Evolutionary conservation across 2,113 vertebrate genomes (phyloP).

Genomic region (Phylloscopus trochiloides): DNA sequence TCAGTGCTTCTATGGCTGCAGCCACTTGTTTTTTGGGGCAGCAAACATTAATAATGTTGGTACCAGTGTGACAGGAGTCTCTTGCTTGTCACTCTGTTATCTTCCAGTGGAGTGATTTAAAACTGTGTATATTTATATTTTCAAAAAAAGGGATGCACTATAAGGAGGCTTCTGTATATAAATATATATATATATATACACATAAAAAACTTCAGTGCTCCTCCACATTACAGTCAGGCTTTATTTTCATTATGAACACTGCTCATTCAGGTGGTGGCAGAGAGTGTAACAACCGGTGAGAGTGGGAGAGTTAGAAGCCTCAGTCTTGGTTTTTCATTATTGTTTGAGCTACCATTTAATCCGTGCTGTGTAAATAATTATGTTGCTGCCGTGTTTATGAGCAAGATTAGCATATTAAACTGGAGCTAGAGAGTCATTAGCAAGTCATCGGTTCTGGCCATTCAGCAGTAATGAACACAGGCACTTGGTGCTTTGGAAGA

Average conservation of each 20-base stretch:
- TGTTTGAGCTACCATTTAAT: neutral
- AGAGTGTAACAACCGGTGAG: neutral
- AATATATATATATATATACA: accelerated
- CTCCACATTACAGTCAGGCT: neutral
- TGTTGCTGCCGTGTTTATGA: neutral
- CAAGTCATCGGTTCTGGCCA: neutral
- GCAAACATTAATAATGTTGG: neutral
- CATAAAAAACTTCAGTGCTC: neutral
- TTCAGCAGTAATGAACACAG: neutral
- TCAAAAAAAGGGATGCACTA: accelerated
- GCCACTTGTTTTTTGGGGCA: neutral
- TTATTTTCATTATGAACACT: neutral
- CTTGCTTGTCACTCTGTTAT: neutral
- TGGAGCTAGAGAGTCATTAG: neutral
- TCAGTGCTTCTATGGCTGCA: neutral
- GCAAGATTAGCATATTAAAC: neutral
- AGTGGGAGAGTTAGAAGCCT: neutral
- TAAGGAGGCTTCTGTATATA: neutral
- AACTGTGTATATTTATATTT: neutral
- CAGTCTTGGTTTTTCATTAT: neutral
- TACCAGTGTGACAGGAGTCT: neutral
- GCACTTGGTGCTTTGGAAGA: neutral
- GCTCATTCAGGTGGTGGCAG: neutral
- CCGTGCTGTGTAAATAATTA: neutral
- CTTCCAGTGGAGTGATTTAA: neutral